Conservation (phyloP, 2,888 invertebrate genomes). For the Altica lythri region DNA sequence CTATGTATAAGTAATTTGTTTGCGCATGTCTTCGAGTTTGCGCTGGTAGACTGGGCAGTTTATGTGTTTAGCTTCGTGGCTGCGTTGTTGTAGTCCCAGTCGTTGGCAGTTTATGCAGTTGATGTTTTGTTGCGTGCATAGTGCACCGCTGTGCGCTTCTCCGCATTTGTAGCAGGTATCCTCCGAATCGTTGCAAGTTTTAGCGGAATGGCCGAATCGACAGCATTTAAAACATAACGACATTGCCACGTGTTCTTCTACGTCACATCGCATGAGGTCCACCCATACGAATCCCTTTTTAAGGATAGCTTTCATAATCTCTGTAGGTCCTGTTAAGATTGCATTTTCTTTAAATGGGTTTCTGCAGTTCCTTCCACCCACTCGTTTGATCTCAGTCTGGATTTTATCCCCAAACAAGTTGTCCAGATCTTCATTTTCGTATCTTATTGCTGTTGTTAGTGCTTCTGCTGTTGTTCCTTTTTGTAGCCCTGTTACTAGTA, state of each 20-base stretch:
- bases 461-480: too few species aligned
- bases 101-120: conserved; percentile 7
- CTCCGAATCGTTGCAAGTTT: background rate
- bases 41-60: background rate
- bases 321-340: background rate
- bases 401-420: background rate
- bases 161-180: conserved; percentile 6
- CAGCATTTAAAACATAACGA: conserved; percentile 4
- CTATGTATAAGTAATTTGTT: background rate
- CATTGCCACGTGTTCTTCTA: background rate
- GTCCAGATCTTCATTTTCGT: background rate
- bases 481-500: too few species aligned
- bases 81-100: background rate
- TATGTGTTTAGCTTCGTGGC: background rate
- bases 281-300: background rate
- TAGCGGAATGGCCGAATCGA: background rate
- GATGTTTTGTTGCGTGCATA: background rate
- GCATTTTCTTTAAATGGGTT: background rate
- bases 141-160: background rate
- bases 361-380: background rate
- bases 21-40: background rate
- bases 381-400: background rate
- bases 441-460: too few species aligned
- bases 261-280: background rate
- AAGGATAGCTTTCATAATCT: background rate